Conservation (phyloP, 2,113 vertebrate species). For the Syngnathus typhle region DNA sequence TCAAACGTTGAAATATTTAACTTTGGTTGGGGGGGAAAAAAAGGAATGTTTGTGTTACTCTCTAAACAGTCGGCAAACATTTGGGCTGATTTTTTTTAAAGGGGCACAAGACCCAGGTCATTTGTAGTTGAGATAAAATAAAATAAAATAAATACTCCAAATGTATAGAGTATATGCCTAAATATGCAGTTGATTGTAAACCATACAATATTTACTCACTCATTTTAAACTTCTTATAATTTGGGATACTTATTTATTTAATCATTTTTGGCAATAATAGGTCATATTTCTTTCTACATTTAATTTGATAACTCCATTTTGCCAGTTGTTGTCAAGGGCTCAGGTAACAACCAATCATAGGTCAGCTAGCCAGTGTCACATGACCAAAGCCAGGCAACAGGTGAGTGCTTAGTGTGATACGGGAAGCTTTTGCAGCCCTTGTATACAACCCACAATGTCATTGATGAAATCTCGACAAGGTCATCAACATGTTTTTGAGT, state of each 20-base stretch:
- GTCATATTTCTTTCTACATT: too few species aligned
- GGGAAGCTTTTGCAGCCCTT: neutral
- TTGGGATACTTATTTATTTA: too few species aligned
- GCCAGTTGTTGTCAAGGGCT: too few species aligned
- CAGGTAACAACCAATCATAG: too few species aligned
- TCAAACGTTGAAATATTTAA: conserved; percentile 1
- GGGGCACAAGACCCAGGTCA: neutral
- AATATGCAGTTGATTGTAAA: neutral
- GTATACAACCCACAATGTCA: neutral
- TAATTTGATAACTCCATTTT: too few species aligned
- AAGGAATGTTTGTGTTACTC: neutral
- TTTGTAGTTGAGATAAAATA: neutral
- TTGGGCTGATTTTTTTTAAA: neutral
- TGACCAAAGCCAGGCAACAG: too few species aligned
- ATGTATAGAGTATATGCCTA: neutral
- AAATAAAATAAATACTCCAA: neutral
- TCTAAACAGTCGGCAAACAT: neutral
- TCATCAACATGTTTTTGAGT: neutral
- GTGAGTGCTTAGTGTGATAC: neutral
- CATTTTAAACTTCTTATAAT: neutral
- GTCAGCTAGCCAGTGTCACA: too few species aligned
- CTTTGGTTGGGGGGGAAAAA: neutral
- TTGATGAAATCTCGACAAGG: neutral
- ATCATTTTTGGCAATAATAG: too few species aligned
- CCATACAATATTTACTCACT: neutral